phyloP scores from a whole-genome alignment of 2,888 invertebrate genomes.

The Cataglyphis rosenhaueri region DNA sequence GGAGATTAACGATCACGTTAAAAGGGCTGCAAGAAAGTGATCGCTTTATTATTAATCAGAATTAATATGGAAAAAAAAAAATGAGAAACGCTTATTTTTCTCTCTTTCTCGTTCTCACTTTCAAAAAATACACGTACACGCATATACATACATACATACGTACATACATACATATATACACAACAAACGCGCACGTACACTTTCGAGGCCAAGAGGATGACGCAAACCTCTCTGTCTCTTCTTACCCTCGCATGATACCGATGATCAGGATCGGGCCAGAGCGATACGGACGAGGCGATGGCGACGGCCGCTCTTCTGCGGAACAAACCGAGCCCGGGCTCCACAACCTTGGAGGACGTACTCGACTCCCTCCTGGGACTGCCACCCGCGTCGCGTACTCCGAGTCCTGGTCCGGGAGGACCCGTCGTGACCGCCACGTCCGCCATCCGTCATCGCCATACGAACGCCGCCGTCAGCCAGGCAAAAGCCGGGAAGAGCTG shows the following conservation, averaged over 20 bases:
- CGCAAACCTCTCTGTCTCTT: constrained; percentile 69
- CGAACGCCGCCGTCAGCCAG: constrained; percentile 78
- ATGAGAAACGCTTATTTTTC: neutral
- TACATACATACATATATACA: neutral
- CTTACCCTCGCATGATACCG: constrained; percentile 71
- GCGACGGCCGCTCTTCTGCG: constrained; percentile 83
- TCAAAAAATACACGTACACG: neutral
- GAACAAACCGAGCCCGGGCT: constrained; percentile 88
- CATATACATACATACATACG: neutral
- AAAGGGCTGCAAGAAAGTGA: constrained; percentile 2
- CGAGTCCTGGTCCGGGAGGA: constrained; percentile 88
- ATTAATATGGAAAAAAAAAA: constrained; percentile 20
- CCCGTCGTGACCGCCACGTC: constrained; percentile 80
- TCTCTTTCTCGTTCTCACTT: constrained; percentile 11
- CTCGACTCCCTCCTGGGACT: constrained; percentile 96
- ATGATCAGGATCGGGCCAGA: constrained; percentile 83
- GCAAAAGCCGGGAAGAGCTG: constrained; percentile 84
- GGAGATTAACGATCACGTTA: neutral
- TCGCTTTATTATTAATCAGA: constrained; percentile 29
- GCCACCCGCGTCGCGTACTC: constrained; percentile 91
- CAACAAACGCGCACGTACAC: neutral
- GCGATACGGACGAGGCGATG: constrained; percentile 84
- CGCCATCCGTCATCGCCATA: constrained; percentile 77
- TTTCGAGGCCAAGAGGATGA: constrained; percentile 68
- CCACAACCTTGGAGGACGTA: constrained; percentile 97